Evolutionary conservation across 92 coral and sea anemone genomes (phyloP).

Genomic region (Parazoanthus swiftii): DNA sequence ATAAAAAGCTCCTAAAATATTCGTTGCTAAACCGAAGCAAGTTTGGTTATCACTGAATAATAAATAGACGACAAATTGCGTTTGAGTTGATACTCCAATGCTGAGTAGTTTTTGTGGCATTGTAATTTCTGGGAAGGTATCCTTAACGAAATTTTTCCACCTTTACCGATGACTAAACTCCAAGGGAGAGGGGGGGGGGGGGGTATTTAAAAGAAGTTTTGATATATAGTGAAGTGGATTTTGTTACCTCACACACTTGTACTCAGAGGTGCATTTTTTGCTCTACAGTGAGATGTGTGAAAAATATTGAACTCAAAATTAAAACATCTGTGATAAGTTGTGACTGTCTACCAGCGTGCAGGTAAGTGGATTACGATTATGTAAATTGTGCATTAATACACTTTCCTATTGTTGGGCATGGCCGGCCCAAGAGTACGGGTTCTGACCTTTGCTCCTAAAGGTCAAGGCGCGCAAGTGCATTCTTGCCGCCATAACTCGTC

Average conservation of each 20-base stretch:
- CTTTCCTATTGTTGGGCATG: not conserved
- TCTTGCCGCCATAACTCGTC: no score
- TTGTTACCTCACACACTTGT: no score
- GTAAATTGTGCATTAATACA: no score
- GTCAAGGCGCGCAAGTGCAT: not conserved
- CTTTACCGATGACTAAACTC: not conserved
- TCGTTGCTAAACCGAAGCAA: not conserved
- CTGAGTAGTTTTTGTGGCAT: no score
- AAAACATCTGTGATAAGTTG: not conserved
- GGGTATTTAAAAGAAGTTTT: no score
- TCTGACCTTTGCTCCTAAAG: not conserved
- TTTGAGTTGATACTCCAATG: no score
- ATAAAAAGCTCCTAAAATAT: no score
- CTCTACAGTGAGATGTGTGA: not conserved
- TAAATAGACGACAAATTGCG: no score
- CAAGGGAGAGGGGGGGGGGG: no score
- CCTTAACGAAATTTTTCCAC: no score
- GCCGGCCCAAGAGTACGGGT: not conserved
- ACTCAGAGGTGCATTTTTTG: not conserved
- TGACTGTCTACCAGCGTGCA: conserved; percentile 14
- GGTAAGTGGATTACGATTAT: not conserved
- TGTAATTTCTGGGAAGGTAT: no score
- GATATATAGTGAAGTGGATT: no score
- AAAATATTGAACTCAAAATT: not conserved
- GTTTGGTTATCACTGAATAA: not conserved